Percentiles rank a stretch among this genome's conserved stretches.
Conservation (phyloP, 1,140 invertebrate species). For the Drosophila guanche region DNA sequence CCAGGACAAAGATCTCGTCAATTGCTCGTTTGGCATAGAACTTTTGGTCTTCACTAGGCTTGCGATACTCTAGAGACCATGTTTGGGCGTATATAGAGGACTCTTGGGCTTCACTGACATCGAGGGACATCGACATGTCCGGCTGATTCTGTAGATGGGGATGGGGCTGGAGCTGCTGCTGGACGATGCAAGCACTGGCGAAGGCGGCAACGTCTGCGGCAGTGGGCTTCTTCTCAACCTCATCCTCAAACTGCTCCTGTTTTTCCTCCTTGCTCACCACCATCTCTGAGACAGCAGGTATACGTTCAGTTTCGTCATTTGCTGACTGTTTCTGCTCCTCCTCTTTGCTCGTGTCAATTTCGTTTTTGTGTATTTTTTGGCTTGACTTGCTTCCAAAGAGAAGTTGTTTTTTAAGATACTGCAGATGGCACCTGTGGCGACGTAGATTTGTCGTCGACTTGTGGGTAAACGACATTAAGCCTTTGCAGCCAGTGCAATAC, state of each 20-base stretch:
- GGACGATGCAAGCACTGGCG: background rate
- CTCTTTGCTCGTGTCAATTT: constrained; percentile 27
- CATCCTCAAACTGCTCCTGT: constrained; percentile 26
- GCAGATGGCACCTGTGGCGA: constrained; percentile 59
- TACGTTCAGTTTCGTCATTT: too few relatives aligned
- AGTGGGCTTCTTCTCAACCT: constrained; percentile 48
- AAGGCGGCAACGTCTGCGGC: constrained; percentile 36
- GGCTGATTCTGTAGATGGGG: constrained; percentile 3
- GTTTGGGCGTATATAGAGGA: constrained; percentile 60
- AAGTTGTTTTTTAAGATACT: constrained; percentile 55
- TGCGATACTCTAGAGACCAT: constrained; percentile 67
- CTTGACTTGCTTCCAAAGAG: constrained; percentile 4
- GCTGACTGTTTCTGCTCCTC: constrained; percentile 16
- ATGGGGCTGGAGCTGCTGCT: background rate
- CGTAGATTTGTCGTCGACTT: constrained; percentile 66
- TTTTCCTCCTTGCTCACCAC: constrained; percentile 38
- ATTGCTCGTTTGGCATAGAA: constrained; percentile 68
- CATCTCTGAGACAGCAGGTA: too few relatives aligned
- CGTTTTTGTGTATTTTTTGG: constrained; percentile 10
- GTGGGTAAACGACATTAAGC: constrained; percentile 61
- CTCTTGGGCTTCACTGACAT: constrained; percentile 48
- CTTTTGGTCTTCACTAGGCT: constrained; percentile 64
- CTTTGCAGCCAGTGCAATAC: constrained; percentile 59
- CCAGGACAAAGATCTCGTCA: constrained; percentile 68
- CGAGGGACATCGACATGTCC: constrained; percentile 24